Conservation (phyloP, 1,140 invertebrate genomes). For the Phymastichus coffea region DNA sequence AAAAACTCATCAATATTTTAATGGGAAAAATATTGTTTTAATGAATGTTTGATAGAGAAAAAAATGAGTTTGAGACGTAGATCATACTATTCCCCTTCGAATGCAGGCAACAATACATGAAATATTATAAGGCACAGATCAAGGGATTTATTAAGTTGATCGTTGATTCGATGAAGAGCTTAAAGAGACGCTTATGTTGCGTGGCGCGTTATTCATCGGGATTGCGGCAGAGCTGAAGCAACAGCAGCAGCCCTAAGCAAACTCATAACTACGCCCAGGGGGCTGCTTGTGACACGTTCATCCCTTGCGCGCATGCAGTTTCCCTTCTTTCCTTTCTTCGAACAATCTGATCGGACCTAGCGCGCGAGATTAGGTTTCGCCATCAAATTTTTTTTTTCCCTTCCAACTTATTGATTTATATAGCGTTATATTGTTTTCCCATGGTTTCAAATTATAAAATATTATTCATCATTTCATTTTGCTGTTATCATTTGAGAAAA, state of each 20-base stretch:
- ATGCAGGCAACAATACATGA: neutral
- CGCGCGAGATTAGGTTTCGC: constrained; percentile 1
- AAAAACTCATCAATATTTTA: no score
- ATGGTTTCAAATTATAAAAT: no score
- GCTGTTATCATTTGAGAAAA: no score
- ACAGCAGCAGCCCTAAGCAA: constrained; percentile 45
- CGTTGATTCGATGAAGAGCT: constrained; percentile 11
- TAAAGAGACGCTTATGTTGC: neutral
- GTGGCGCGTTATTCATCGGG: constrained; percentile 30
- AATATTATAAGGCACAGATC: constrained; percentile 20
- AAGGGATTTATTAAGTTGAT: constrained; percentile 22
- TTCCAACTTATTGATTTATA: neutral
- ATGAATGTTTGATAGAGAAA: no score
- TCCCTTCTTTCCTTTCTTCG: neutral
- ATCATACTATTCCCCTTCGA: no score
- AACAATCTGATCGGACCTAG: neutral
- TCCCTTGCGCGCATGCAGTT: constrained; percentile 43
- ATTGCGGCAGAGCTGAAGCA: no score
- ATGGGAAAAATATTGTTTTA: no score
- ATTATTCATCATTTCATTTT: no score
- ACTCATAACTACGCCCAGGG: constrained; percentile 54
- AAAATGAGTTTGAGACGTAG: no score
- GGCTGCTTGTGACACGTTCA: constrained; percentile 55
- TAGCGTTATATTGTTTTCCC: no score
- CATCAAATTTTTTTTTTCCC: neutral